These are phyloP conservation scores for Chloroclystis v-ata DNA, from an alignment of 2,888 invertebrate genomes.

Conservation along the genomic window DNA sequence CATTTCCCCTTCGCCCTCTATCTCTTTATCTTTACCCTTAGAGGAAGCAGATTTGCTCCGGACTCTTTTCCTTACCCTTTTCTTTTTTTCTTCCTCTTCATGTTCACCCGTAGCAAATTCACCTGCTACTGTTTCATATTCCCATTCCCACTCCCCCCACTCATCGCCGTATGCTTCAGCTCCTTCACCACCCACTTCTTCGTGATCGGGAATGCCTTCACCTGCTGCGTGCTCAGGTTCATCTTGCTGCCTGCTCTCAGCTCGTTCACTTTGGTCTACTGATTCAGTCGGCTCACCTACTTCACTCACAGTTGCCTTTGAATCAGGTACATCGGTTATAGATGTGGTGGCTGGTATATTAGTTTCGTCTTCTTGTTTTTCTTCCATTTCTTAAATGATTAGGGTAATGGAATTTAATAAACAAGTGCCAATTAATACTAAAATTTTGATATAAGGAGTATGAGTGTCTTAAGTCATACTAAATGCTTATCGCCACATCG, in stretches of 20 bases:
- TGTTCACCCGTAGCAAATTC: too few species aligned
- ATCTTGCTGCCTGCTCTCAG: too few species aligned
- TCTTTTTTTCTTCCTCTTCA: constrained; percentile 23
- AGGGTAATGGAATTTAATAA: too few species aligned
- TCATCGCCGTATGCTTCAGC: constrained; percentile 25
- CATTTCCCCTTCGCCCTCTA: constrained; percentile 29
- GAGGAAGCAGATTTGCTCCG: constrained; percentile 17
- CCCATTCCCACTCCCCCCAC: constrained; percentile 22
- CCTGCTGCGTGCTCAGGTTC: too few species aligned
- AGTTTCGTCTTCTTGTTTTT: constrained; percentile 19
- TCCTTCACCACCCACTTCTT: constrained; percentile 30
- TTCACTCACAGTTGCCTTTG: constrained; percentile 12
- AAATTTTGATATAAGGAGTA: constrained; percentile 28
- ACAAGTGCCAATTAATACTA: constrained; percentile 1
- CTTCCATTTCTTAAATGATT: constrained; percentile 30
- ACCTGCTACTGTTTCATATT: constrained; percentile 22
- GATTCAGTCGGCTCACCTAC: background rate
- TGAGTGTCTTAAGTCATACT: constrained; percentile 41
- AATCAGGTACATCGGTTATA: constrained; percentile 16
- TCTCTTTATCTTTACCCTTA: constrained; percentile 35
- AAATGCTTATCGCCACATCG: constrained; percentile 53
- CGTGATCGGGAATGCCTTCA: constrained; percentile 29
- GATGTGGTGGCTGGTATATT: constrained; percentile 22
- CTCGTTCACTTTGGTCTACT: constrained; percentile 23
- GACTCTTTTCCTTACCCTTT: constrained; percentile 28